Conservation (phyloP, 2,888 invertebrate species). For the Odontocolon sp. region DNA sequence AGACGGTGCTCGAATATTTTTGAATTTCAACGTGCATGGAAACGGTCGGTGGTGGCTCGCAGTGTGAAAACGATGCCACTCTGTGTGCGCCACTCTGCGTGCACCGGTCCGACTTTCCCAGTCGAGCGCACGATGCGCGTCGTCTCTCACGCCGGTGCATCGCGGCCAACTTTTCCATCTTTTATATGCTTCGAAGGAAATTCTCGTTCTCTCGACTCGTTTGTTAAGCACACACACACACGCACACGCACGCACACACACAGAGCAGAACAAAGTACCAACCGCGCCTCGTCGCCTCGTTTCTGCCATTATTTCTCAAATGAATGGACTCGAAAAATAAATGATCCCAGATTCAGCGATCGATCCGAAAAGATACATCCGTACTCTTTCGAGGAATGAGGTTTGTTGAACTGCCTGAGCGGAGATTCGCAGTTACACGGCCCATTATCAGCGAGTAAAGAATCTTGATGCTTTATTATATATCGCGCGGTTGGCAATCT, state of each 20-base stretch:
- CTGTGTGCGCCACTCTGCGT: no score
- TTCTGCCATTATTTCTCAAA: no score
- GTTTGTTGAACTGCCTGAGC: conserved; percentile 37
- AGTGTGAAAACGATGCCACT: conserved; percentile 5
- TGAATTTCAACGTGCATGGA: neutral
- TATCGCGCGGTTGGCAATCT: neutral
- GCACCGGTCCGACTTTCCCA: conserved; percentile 48
- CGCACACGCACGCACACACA: neutral
- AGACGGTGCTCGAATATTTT: neutral
- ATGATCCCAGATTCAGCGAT: no score
- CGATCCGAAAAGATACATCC: no score
- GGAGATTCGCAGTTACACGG: conserved; percentile 42
- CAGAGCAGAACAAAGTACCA: neutral
- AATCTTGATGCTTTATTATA: conserved; percentile 33
- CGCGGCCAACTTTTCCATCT: conserved; percentile 46
- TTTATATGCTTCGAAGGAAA: conserved; percentile 29
- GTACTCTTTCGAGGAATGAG: conserved; percentile 35
- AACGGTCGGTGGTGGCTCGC: no score
- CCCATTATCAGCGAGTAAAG: conserved; percentile 29
- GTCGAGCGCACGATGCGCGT: conserved; percentile 49
- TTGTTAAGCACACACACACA: conserved; percentile 24
- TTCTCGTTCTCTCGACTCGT: conserved; percentile 44
- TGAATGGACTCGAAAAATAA: no score
- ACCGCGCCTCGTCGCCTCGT: conserved; percentile 8
- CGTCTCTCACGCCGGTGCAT: conserved; percentile 47